phyloP scores from a whole-genome alignment of 2,888 invertebrate species.

The Quadroppia sp. region DNA sequence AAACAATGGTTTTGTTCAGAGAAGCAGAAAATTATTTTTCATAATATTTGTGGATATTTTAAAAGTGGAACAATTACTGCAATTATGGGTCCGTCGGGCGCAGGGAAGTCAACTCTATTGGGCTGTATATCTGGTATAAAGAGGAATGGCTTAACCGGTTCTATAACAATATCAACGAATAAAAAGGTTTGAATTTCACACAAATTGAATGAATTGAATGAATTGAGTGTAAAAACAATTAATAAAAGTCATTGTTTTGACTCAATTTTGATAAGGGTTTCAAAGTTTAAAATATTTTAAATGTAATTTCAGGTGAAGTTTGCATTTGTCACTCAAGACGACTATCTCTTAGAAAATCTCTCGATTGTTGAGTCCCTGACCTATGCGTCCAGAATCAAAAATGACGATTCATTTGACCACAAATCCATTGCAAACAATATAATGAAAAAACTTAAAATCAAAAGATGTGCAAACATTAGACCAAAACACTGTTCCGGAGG shows the following conservation, averaged over 20 bases:
- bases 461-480: not conserved
- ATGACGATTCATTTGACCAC: not conserved
- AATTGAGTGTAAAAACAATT: not conserved
- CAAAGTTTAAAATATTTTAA: slow-evolving; percentile 1
- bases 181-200: not conserved
- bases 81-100: slow-evolving; percentile 35
- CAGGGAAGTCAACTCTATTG: slow-evolving; percentile 8
- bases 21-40: not conserved
- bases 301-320: slow-evolving; percentile 1
- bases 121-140: not conserved
- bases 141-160: not conserved
- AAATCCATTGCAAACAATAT: not conserved
- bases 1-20: not conserved
- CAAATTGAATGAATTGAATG: not conserved
- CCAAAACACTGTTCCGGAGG: slow-evolving; percentile 76
- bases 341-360: not conserved
- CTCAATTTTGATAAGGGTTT: no score
- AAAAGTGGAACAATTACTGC: slow-evolving; percentile 7
- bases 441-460: not conserved
- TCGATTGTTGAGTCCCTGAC: not conserved
- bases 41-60: slow-evolving; percentile 7
- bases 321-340: not conserved
- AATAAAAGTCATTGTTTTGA: not conserved
- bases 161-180: slow-evolving; percentile 19
- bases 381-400: slow-evolving; percentile 56